phyloP scores from a whole-genome alignment of 2,797 vertebrate species.

The Momotus momota region DNA sequence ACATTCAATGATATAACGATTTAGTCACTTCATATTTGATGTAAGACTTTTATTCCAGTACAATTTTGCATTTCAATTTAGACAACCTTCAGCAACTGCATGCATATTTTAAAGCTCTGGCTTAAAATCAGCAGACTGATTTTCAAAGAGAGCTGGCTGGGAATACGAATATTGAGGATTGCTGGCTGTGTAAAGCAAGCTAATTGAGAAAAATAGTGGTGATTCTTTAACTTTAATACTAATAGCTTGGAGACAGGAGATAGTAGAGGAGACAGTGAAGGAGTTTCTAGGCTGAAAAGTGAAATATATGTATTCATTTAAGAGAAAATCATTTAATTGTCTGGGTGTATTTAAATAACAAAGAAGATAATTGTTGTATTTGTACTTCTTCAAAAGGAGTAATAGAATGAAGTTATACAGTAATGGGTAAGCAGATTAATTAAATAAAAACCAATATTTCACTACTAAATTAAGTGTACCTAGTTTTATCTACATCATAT shows the following conservation, averaged over 20 bases:
- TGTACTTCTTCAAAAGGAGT: neutral
- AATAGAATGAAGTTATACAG: neutral
- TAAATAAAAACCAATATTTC: neutral
- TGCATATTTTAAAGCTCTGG: neutral
- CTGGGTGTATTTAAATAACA: neutral
- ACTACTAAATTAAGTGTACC: neutral
- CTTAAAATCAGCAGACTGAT: neutral
- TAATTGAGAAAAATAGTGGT: constrained; percentile 19
- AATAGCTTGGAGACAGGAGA: neutral
- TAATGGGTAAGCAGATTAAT: neutral
- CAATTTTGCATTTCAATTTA: neutral
- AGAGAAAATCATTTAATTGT: constrained; percentile 12
- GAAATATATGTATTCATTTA: constrained; percentile 10
- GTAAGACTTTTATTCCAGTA: neutral
- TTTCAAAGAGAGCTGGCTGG: neutral
- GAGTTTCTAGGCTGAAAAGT: neutral
- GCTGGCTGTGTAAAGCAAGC: neutral
- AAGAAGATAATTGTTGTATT: neutral
- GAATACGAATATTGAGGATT: constrained; percentile 7
- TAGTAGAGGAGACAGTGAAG: neutral
- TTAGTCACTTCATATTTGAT: neutral
- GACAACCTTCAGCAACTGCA: neutral
- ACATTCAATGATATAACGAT: neutral
- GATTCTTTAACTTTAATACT: neutral
- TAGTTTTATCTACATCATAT: neutral